Evolutionary conservation across 2,888 invertebrate genomes (phyloP), one percentile per base, ranked within the genome.

Genomic region (Incurvaria masculella): DNA sequence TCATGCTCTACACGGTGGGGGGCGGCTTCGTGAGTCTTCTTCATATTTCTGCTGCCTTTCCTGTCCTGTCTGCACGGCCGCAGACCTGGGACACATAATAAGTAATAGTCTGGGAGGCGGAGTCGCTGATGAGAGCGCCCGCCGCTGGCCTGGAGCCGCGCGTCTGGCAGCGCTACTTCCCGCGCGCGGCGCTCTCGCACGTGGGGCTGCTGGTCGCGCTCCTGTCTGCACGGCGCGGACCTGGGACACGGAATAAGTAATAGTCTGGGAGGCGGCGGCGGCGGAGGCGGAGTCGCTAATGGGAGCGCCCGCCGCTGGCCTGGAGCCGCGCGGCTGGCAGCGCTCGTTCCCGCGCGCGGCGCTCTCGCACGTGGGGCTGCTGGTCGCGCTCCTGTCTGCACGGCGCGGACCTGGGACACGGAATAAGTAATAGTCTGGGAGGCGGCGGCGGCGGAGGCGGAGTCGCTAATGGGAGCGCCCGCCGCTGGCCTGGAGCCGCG

Each of bases 1-100:
- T 92, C 47, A 89, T 88, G 81, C n/a, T 86, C 49, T 92, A 91
- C 61, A 90, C 90, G 1, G 86, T 84, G 23, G n/a, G n/a, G n/a
- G n/a, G n/a, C n/a, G n/a, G n/a, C n/a, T n/a, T n/a, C n/a, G n/a
- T n/a, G n/a, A n/a, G n/a, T n/a, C n/a, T n/a, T n/a, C n/a, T n/a
- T n/a, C n/a, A n/a, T n/a, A n/a, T n/a, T n/a, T n/a, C n/a, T n/a
- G n/a, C n/a, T n/a, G n/a, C n/a, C n/a, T n/a, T n/a, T n/a, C n/a
- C n/a, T n/a, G n/a, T n/a, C n/a, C n/a, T n/a, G n/a, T n/a, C n/a
- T n/a, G n/a, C n/a, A n/a, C n/a, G n/a, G n/a, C n/a, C n/a, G n/a
- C n/a, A n/a, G n/a, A n/a, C n/a, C n/a, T n/a, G n/a, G n/a, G n/a
- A n/a, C n/a, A n/a, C n/a, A n/a, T n/a, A n/a, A n/a, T n/a, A n/a